Percentiles rank a stretch among this genome's conserved stretches.
Conservation (phyloP, 2,888 invertebrate species). For the Ceriagrion tenellum region DNA sequence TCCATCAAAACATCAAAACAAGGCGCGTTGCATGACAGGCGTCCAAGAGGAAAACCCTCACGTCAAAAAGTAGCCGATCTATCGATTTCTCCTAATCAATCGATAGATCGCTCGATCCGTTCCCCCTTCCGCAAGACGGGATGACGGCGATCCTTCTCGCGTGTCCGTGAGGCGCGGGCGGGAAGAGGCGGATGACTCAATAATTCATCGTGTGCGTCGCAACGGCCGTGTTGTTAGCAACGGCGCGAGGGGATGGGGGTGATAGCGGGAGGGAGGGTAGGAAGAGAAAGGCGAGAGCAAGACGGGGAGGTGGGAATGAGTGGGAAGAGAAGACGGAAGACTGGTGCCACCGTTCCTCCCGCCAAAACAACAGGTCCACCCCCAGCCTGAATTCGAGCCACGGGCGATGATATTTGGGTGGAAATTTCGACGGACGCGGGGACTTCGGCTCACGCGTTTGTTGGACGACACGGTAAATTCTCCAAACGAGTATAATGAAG, state of each 20-base stretch:
- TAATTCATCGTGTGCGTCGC: slow-evolving; percentile 50
- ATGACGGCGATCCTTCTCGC: background rate
- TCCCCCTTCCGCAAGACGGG: background rate
- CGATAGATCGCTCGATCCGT: background rate
- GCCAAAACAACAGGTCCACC: background rate
- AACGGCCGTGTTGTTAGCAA: slow-evolving; percentile 64
- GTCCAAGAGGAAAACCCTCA: background rate
- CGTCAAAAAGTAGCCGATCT: background rate
- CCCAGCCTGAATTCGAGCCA: background rate
- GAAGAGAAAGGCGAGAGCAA: too few relatives aligned
- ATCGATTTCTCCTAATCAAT: background rate
- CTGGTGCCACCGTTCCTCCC: background rate
- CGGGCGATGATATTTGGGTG: background rate
- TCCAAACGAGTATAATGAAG: too few relatives aligned
- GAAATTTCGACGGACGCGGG: too few relatives aligned
- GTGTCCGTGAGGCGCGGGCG: background rate
- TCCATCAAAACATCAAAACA: background rate
- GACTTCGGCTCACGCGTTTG: too few relatives aligned
- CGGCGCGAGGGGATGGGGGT: slow-evolving; percentile 12
- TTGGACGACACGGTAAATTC: too few relatives aligned
- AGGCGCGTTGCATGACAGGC: background rate
- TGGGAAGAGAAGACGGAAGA: background rate
- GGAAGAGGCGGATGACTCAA: background rate
- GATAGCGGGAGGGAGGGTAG: background rate
- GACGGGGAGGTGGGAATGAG: background rate